phyloP scores from a whole-genome alignment of 1,140 invertebrate genomes.

The Drosophila jambulina region DNA sequence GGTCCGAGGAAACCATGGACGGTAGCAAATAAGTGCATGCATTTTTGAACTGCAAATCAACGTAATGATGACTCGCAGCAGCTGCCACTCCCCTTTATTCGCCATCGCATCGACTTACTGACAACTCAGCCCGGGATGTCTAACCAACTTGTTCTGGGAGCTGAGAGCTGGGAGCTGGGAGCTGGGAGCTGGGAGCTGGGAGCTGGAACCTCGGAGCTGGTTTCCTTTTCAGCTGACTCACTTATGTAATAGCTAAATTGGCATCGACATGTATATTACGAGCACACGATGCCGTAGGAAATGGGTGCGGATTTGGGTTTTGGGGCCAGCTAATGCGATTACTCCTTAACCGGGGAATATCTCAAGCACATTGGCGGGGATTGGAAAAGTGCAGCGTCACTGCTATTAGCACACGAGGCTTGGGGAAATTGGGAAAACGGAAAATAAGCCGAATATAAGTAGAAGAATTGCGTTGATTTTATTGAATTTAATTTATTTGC shows the following conservation, averaged over 20 bases:
- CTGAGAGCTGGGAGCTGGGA: not conserved
- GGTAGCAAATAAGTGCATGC: conserved; percentile 76
- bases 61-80: conserved; percentile 68
- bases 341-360: conserved; percentile 39
- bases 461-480: not conserved
- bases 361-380: conserved; percentile 1
- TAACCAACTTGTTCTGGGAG: conserved; percentile 36
- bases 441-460: conserved; percentile 19
- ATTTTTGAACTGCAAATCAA: conserved; percentile 70
- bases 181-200: not conserved
- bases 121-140: conserved; percentile 33
- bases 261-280: conserved; percentile 81
- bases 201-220: conserved; percentile 11
- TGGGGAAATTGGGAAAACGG: conserved; percentile 4
- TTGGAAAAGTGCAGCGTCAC: conserved; percentile 59
- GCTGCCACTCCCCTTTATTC: conserved; percentile 13
- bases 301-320: conserved; percentile 26
- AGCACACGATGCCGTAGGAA: conserved; percentile 46
- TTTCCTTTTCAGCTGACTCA: conserved; percentile 73
- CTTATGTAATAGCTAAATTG: conserved; percentile 81
- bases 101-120: conserved; percentile 32
- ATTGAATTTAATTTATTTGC: conserved; percentile 13
- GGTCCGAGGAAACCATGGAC: conserved; percentile 65
- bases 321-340: conserved; percentile 48
- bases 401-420: conserved; percentile 39